Percentiles rank a stretch among this genome's conserved stretches.
These are phyloP conservation scores for Leuciscus waleckii DNA, from an alignment of 2,797 vertebrate species.

Conservation along the genomic window DNA sequence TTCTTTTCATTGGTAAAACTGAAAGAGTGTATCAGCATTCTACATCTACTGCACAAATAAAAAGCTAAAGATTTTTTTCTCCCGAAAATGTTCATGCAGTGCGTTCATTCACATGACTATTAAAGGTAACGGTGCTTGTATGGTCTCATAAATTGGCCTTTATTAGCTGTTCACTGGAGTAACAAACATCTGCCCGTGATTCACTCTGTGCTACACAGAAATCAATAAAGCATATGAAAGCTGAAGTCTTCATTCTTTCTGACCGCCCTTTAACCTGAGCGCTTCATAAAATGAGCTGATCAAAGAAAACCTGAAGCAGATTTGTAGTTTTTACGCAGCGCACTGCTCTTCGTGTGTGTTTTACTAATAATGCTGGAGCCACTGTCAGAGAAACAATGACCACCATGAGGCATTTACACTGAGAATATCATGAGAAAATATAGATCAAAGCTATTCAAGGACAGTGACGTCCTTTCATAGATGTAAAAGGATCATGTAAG, in stretches of 20 bases:
- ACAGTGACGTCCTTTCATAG: neutral
- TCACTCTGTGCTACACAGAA: conserved; percentile 15
- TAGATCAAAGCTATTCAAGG: neutral
- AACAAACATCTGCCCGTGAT: conserved; percentile 40
- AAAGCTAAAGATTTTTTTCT: conserved; percentile 23
- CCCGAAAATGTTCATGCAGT: conserved; percentile 26
- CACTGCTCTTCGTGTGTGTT: neutral
- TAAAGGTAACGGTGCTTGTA: conserved; percentile 56
- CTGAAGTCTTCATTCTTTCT: conserved; percentile 24
- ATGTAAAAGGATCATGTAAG: neutral
- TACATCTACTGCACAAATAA: conserved; percentile 38
- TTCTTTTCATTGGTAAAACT: neutral
- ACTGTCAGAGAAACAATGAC: neutral
- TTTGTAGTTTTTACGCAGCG: neutral
- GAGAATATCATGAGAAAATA: neutral
- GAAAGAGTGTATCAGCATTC: conserved; percentile 19
- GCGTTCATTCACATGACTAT: conserved; percentile 38
- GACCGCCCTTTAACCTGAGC: neutral
- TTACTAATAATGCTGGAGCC: neutral
- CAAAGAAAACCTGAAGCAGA: conserved; percentile 23
- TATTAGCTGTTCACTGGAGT: conserved; percentile 49
- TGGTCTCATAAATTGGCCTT: conserved; percentile 53
- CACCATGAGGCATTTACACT: neutral
- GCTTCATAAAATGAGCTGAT: conserved; percentile 19
- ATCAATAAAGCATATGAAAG: conserved; percentile 54